Evolutionary conservation across 2,888 invertebrate species (phyloP).

Genomic region (Adineta ricciae): DNA sequence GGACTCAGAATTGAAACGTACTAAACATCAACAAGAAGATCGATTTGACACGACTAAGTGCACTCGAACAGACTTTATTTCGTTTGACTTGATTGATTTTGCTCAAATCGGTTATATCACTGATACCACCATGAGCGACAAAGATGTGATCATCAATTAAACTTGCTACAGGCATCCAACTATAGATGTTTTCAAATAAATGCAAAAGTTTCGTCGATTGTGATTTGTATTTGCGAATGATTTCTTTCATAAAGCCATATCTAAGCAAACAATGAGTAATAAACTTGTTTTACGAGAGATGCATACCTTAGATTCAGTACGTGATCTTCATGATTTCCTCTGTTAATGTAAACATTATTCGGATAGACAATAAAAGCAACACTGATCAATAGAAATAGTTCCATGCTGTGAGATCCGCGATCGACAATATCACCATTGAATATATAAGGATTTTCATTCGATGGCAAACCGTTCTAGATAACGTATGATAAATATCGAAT

Average conservation of each 20-base stretch:
- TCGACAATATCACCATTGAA: constrained; percentile 94
- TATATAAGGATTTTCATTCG: constrained; percentile 78
- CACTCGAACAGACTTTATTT: constrained; percentile 58
- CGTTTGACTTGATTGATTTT: constrained; percentile 63
- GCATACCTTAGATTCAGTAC: constrained; percentile 60
- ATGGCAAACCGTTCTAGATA: constrained; percentile 76
- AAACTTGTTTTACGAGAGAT: too few species aligned
- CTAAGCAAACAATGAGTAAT: constrained; percentile 51
- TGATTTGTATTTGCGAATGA: constrained; percentile 67
- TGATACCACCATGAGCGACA: constrained; percentile 83
- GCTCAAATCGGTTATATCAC: constrained; percentile 68
- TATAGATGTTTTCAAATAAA: constrained; percentile 76
- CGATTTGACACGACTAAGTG: background rate
- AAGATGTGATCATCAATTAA: constrained; percentile 78
- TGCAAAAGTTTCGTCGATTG: constrained; percentile 59
- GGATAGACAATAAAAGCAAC: constrained; percentile 73
- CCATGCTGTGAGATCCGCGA: constrained; percentile 74
- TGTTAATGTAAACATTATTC: constrained; percentile 72
- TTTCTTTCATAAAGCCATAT: constrained; percentile 82
- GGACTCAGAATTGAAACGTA: constrained; percentile 33
- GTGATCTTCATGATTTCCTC: constrained; percentile 88
- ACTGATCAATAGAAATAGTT: constrained; percentile 69
- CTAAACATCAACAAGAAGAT: constrained; percentile 5
- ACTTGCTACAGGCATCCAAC: constrained; percentile 80
- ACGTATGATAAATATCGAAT: background rate